A percentile compares a stretch with the other conserved stretches of the same genome.
Conservation (phyloP, 1,140 invertebrate species). For the Ptiloglossa arizonensis region DNA sequence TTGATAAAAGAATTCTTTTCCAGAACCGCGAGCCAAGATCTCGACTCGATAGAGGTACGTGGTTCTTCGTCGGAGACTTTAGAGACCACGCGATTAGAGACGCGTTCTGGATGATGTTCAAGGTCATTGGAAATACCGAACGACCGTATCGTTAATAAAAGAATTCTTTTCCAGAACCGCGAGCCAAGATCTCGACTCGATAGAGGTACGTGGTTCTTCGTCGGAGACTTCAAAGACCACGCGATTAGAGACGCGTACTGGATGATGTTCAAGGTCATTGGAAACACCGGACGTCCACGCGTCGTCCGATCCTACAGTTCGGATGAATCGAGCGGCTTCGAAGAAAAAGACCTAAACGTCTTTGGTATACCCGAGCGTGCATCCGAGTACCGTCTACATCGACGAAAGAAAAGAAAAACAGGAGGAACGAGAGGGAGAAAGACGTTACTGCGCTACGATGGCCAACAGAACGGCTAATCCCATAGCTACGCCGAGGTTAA, state of each 20-base stretch:
- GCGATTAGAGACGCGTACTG: not conserved
- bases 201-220: too few relatives aligned
- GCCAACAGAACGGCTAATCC: conserved; percentile 32
- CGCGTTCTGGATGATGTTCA: not conserved
- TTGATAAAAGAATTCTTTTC: too few relatives aligned
- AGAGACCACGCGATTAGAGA: too few relatives aligned
- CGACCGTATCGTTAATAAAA: too few relatives aligned
- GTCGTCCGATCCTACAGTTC: too few relatives aligned
- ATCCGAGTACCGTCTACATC: not conserved
- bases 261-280: conserved; percentile 15
- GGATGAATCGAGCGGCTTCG: not conserved
- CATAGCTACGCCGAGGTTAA: conserved; percentile 20
- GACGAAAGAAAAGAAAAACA: conserved; percentile 10
- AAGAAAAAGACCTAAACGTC: not conserved
- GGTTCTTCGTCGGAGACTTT: too few relatives aligned
- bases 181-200: too few relatives aligned
- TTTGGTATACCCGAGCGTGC: conserved; percentile 22
- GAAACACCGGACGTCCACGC: conserved; percentile 6
- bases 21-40: too few relatives aligned
- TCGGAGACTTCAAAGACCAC: too few relatives aligned
- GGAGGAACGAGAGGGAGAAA: not conserved
- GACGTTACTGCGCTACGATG: conserved; percentile 39
- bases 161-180: too few relatives aligned
- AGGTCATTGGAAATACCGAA: conserved; percentile 21
- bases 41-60: too few relatives aligned